Percentiles rank a stretch among this genome's conserved stretches.
Conservation (phyloP, 2,888 invertebrate genomes). For the Hypomecis punctinalis region DNA sequence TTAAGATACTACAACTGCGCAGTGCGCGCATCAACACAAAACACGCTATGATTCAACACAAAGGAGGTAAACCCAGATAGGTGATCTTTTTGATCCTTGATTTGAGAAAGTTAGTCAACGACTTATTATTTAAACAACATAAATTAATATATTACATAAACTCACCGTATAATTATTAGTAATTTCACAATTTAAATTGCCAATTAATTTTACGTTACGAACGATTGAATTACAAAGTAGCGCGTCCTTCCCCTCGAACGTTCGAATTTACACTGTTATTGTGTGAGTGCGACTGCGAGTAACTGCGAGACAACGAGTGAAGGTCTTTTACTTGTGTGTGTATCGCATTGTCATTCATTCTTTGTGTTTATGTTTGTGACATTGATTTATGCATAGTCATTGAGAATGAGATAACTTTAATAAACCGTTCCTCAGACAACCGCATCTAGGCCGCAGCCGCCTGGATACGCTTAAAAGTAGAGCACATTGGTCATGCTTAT, state of each 20-base stretch:
- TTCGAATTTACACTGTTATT: conserved; percentile 8
- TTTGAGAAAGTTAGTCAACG: not conserved
- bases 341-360: too few relatives aligned
- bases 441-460: too few relatives aligned
- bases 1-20: not conserved
- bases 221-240: not conserved
- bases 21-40: conserved; percentile 13
- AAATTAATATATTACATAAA: not conserved
- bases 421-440: too few relatives aligned
- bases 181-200: conserved; percentile 3
- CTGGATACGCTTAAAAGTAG: too few relatives aligned
- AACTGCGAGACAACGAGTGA: too few relatives aligned
- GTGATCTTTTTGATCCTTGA: not conserved
- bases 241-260: not conserved
- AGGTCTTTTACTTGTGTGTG: too few relatives aligned
- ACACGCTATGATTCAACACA: conserved; percentile 45
- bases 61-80: conserved; percentile 32
- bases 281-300: not conserved
- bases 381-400: too few relatives aligned
- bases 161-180: not conserved
- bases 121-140: not conserved
- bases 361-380: too few relatives aligned
- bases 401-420: too few relatives aligned
- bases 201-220: conserved; percentile 16
- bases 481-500: too few relatives aligned